phyloP scores from a whole-genome alignment of 2,888 invertebrate species.

The Folsomia manolachei region DNA sequence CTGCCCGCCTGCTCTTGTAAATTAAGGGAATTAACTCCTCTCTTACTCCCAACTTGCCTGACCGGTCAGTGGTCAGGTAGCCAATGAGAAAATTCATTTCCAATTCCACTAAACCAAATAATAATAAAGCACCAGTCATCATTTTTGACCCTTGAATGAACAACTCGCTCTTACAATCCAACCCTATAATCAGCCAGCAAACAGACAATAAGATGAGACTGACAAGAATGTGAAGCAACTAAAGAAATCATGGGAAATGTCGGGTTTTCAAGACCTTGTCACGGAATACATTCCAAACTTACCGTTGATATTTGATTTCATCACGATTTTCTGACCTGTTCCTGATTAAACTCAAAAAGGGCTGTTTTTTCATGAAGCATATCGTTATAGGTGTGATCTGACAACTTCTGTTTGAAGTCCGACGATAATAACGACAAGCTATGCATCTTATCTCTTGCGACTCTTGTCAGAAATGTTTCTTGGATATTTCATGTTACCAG shows the following conservation, averaged over 20 bases:
- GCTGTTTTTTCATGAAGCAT: too few species aligned
- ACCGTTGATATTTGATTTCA: neutral
- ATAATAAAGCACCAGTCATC: neutral
- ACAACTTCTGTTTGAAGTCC: too few species aligned
- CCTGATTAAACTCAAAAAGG: too few species aligned
- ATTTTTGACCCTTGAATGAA: neutral
- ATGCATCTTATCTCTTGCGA: too few species aligned
- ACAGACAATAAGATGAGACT: neutral
- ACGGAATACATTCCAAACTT: too few species aligned
- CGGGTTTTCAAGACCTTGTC: neutral
- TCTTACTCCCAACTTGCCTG: neutral
- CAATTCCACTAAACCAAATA: neutral
- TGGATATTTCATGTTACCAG: too few species aligned
- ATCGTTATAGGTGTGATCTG: too few species aligned
- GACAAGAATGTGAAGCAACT: neutral
- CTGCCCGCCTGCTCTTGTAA: neutral
- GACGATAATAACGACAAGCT: too few species aligned
- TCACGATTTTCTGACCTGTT: neutral
- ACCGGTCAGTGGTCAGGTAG: conserved; percentile 10
- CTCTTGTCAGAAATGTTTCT: too few species aligned
- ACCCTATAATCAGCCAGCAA: neutral
- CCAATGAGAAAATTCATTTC: conserved; percentile 4
- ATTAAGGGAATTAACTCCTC: neutral
- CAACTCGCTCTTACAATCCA: neutral
- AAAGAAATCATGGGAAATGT: neutral